phyloP scores from a whole-genome alignment of 2,888 invertebrate genomes.

The Drosophila monieri region DNA sequence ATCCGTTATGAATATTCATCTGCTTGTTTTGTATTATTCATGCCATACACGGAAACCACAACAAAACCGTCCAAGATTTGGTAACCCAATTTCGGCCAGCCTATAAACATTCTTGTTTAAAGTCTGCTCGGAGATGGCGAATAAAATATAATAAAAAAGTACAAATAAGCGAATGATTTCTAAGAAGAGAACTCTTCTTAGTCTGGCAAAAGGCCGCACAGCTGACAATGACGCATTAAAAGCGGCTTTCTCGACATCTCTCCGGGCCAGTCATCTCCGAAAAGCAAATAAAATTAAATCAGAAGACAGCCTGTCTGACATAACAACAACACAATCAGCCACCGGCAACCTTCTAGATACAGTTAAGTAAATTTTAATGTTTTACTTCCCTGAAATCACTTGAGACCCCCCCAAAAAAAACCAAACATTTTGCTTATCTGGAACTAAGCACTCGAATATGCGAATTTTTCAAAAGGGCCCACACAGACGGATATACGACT shows the following conservation, averaged over 20 bases:
- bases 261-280: conserved; percentile 13
- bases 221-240: conserved; percentile 60
- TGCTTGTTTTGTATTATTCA: background rate
- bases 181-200: conserved; percentile 54
- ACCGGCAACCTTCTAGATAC: conserved; percentile 60
- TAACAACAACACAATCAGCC: conserved; percentile 39
- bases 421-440: conserved; percentile 29
- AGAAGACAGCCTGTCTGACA: conserved; percentile 23
- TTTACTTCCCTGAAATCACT: conserved; percentile 52
- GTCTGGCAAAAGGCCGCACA: conserved; percentile 34
- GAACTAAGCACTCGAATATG: conserved; percentile 53
- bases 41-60: background rate
- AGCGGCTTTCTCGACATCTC: conserved; percentile 48
- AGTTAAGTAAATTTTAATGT: conserved; percentile 74
- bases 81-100: conserved; percentile 44
- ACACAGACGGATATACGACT: conserved; percentile 31
- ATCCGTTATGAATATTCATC: background rate
- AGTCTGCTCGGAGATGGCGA: conserved; percentile 9
- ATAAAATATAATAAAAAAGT: conserved; percentile 41
- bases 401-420: conserved; percentile 29
- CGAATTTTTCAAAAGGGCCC: conserved; percentile 44
- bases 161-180: conserved; percentile 52
- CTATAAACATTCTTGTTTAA: conserved; percentile 51
- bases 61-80: conserved; percentile 18
- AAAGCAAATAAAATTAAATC: conserved; percentile 43